Base-by-base conservation (phyloP, 2,888 invertebrate species). In the Icerya purchasi region DNA sequence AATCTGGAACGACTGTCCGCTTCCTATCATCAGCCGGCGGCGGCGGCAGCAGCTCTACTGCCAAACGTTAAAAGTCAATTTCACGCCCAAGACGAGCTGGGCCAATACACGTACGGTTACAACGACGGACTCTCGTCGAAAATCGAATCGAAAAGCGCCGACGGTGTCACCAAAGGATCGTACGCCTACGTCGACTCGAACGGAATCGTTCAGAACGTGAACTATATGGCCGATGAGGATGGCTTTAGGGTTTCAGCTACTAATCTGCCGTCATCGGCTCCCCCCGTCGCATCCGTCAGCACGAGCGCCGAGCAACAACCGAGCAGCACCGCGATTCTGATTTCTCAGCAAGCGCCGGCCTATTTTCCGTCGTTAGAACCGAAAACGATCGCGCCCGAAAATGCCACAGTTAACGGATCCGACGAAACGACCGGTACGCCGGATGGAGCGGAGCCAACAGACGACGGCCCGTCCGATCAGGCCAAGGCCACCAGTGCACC, bases 231-330 rank as follows among this genome's bases (percentile, higher is more conserved):
- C 1, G 74, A 74, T 61, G 68, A 70, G 22, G 68, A 71, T 61
- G 75, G 75, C n/a, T 76, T 74, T 68, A 69, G 70, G 3, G 71
- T 75, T 5, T 68, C 70, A 8, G 74, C 73, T 50, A 72, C 74
- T 57, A 75, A 75, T 67, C 65, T 75, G 53, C 75, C 75, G 3
- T 68, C 67, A 22, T 70, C 66, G 19, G 69, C 69, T 14, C 8
- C 36, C 8, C 14, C 14, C 5, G 14, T 36, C 5, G 5, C 36
- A 8, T 36, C 36, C 36, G 36, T 8, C 5, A 36, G 14, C 14
- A 8, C 36, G 36, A 8, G 8, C 8, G 8, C 36, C 5, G 36
- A 8, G 8, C 8, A 8, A 5, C 14, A 8, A 36, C 36, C 5
- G 14, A 36, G 8, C 14, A 14, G 14, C 8, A 36, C 36, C 36